Evolutionary conservation across 2,888 invertebrate genomes (phyloP), one percentile per base, ranked within the genome.

Genomic region (Malthinus flaveolus): DNA sequence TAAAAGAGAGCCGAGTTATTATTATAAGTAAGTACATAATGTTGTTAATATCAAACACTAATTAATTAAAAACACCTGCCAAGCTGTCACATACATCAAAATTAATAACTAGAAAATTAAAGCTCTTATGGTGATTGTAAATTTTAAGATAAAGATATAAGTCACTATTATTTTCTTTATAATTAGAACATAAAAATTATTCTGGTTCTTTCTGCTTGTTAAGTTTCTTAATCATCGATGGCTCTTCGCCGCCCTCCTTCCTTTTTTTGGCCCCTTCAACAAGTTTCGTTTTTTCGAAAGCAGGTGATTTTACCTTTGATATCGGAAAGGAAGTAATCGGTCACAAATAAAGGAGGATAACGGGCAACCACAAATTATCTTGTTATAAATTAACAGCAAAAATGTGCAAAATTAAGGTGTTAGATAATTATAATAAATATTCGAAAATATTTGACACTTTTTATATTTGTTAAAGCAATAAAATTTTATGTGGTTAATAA

Each of bases 281-380:
- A 23, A 23, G 23, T 23, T 23, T n/a, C n/a, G n/a, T n/a, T 23
- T 23, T 23, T 23, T 49, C 31, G 54, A 47, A 44, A 46, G 54
- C 61, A 61, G 61, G 61, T 62, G 62, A 62, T 59, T 62, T 58
- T 46, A 49, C 32, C 10, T 44, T 49, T 45, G 56, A 61, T 61
- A 56, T 54, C 54, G 39, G 35, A 56, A 50, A 57, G 61, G 57
- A 61, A 57, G 61, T 61, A 47, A 61, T 61, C 57, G 56, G 62
- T 62, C 62, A 62, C 55, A 55, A 61, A 61, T 55, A 61, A 57
- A 44, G 31, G 39, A 42, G 46, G 34, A 46, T 49, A 51, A 51
- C 50, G 34, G 42, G 32, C 9, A 36, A 39, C 42, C 50, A 8
- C 13, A 46, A 46, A 32, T 45, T 45, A 46, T 32, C 12, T 32